phyloP scores from a whole-genome alignment of 2,888 invertebrate genomes.

The Holacanthella duospinosa region DNA sequence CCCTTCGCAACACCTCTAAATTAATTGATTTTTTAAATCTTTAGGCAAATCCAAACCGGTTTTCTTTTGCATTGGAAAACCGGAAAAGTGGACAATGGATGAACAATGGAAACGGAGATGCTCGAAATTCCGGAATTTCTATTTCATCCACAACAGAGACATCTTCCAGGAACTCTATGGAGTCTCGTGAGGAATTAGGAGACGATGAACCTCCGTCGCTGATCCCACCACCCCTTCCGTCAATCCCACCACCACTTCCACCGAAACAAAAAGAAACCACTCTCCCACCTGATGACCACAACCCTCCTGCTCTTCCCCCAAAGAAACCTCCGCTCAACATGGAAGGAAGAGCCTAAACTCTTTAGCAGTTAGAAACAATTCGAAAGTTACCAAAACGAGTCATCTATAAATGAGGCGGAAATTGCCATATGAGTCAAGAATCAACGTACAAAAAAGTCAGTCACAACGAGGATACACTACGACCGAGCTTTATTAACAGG shows the following conservation, averaged over 20 bases:
- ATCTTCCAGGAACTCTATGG: background rate
- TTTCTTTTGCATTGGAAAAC: background rate
- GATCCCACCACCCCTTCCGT: background rate
- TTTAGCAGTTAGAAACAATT: too few species aligned
- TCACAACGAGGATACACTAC: too few species aligned
- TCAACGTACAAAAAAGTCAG: too few species aligned
- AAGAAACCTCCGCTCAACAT: slow-evolving; percentile 1
- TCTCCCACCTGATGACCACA: background rate
- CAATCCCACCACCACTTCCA: background rate
- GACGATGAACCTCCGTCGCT: background rate
- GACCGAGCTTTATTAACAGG: too few species aligned
- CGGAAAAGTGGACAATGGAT: background rate
- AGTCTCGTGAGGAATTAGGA: background rate
- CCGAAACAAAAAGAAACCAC: background rate
- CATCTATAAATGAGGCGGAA: too few species aligned
- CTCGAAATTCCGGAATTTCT: background rate
- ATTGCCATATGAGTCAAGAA: too few species aligned
- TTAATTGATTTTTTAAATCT: background rate
- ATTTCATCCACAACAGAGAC: background rate
- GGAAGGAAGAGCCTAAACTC: too few species aligned
- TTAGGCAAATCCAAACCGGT: background rate
- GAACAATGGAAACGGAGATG: background rate
- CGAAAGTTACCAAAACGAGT: too few species aligned
- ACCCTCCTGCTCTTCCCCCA: background rate
- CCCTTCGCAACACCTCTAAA: background rate